Evolutionary conservation across 2,888 invertebrate genomes (phyloP).

Genomic region (Miltochrista miniata): DNA sequence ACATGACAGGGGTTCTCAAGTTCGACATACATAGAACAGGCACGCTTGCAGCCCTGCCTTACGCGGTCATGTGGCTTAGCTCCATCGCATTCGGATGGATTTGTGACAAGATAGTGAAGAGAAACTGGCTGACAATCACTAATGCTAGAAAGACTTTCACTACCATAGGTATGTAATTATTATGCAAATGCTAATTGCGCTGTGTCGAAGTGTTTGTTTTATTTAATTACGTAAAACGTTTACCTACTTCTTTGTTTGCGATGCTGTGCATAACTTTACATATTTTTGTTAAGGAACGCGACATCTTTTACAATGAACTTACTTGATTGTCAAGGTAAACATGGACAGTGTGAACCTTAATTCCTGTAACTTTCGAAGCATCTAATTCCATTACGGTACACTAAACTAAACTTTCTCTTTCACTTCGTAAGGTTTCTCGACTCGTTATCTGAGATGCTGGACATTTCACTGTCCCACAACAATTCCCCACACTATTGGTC

Average conservation of each 20-base stretch:
- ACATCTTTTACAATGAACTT: too few species aligned
- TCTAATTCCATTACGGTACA: too few species aligned
- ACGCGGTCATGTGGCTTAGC: slow-evolving; percentile 86
- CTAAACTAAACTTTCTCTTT: too few species aligned
- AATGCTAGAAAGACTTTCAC: slow-evolving; percentile 87
- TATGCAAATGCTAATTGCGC: slow-evolving; percentile 28
- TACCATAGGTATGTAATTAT: slow-evolving; percentile 82
- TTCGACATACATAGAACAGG: slow-evolving; percentile 87
- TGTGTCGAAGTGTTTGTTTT: slow-evolving; percentile 18
- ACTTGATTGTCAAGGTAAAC: too few species aligned
- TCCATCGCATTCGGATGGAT: slow-evolving; percentile 86
- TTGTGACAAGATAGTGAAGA: slow-evolving; percentile 87
- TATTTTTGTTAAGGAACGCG: too few species aligned
- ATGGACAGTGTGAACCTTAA: too few species aligned
- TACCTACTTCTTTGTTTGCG: slow-evolving; percentile 19
- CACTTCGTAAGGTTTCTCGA: too few species aligned
- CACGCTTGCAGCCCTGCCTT: slow-evolving; percentile 85
- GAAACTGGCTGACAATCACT: slow-evolving; percentile 81
- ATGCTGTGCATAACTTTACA: slow-evolving; percentile 8
- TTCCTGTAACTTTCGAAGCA: too few species aligned
- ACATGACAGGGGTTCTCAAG: slow-evolving; percentile 87
- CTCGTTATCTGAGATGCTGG: too few species aligned
- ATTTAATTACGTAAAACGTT: slow-evolving; percentile 30
- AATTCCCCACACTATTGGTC: too few species aligned
- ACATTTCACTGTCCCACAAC: too few species aligned